phyloP scores from a whole-genome alignment of 2,113 vertebrate species.

The Heteronetta atricapilla region DNA sequence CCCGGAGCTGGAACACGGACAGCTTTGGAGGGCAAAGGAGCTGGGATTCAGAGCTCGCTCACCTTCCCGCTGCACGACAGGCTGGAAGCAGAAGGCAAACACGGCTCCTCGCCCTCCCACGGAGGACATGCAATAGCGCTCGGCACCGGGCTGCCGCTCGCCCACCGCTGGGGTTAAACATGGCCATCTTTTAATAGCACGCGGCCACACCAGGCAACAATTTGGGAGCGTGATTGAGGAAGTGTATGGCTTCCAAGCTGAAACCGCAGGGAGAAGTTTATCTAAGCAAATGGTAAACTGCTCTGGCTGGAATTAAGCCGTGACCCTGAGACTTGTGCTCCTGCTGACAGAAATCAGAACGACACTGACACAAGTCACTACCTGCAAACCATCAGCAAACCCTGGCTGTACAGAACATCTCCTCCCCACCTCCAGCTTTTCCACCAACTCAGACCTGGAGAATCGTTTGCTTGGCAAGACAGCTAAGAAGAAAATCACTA shows the following conservation, averaged over 20 bases:
- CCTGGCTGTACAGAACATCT: not conserved
- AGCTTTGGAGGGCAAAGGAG: not conserved
- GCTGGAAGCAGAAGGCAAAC: not conserved
- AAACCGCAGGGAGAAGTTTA: not conserved
- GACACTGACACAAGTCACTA: accelerated
- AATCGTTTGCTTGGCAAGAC: not conserved
- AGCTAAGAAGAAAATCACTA: not conserved
- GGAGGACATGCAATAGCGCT: not conserved
- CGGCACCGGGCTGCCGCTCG: not conserved
- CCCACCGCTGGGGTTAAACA: not conserved
- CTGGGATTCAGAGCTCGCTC: not conserved
- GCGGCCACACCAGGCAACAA: not conserved
- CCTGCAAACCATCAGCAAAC: not conserved
- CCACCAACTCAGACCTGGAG: not conserved
- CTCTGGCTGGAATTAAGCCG: not conserved
- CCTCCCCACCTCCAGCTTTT: not conserved
- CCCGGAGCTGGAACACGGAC: not conserved
- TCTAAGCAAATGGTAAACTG: not conserved
- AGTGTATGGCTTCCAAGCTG: not conserved
- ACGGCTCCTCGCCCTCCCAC: not conserved
- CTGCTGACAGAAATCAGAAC: not conserved
- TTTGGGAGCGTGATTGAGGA: not conserved
- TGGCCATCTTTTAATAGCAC: slow-evolving; percentile 37
- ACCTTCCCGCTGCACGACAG: not conserved
- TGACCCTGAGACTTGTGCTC: not conserved